phyloP scores from a whole-genome alignment of 2,888 invertebrate species.

The Lysandra bellargus region DNA sequence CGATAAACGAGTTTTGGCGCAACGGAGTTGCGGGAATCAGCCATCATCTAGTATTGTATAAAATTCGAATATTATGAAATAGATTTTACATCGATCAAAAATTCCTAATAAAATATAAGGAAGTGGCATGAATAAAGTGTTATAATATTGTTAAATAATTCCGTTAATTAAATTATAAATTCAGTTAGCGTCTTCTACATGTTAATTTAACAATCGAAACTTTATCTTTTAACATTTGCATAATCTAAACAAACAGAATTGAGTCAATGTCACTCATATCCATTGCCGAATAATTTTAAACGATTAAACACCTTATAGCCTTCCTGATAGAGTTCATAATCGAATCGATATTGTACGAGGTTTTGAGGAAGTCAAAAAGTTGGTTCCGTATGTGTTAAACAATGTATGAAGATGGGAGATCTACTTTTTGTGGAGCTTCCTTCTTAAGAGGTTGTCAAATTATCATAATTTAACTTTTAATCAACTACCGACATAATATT shows the following conservation, averaged over 20 bases:
- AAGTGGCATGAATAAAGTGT: neutral
- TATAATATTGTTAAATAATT: neutral
- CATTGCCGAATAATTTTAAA: slow-evolving; percentile 5
- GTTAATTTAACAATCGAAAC: slow-evolving; percentile 27
- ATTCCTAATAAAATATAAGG: neutral
- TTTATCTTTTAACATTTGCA: slow-evolving; percentile 22
- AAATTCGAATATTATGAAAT: neutral
- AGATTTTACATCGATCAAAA: neutral
- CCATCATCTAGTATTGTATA: neutral
- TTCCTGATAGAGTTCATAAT: neutral
- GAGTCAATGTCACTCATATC: slow-evolving; percentile 9
- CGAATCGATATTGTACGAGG: neutral
- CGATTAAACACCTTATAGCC: neutral
- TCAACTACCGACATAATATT: neutral
- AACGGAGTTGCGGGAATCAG: no score
- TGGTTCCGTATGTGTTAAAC: slow-evolving; percentile 18
- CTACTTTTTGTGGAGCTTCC: neutral
- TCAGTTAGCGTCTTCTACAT: slow-evolving; percentile 7
- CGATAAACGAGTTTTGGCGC: no score
- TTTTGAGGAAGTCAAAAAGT: neutral
- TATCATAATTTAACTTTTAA: neutral
- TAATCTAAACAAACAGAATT: slow-evolving; percentile 21
- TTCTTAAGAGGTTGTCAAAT: neutral
- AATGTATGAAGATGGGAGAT: slow-evolving; percentile 5
- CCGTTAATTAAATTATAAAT: slow-evolving; percentile 6